Evolutionary conservation across 2,797 vertebrate genomes (phyloP).

Genomic region (Rhabdophis nuchalis): DNA sequence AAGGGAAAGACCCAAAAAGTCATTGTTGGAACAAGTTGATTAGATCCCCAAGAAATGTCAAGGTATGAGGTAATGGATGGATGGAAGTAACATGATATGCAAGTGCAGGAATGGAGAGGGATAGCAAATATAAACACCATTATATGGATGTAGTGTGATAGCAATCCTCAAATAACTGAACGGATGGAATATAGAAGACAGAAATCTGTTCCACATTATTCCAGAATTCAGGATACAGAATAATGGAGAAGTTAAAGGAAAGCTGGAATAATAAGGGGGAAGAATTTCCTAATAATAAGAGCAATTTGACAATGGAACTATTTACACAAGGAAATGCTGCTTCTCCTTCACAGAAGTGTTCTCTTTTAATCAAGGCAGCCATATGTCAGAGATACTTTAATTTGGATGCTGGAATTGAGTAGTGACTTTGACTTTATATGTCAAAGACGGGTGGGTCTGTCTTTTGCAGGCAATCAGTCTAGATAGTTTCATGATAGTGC

Average conservation of each 20-base stretch:
- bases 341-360: background rate
- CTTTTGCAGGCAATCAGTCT: background rate
- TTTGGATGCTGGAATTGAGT: background rate
- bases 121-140: background rate
- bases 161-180: background rate
- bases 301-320: background rate
- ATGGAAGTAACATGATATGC: background rate
- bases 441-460: background rate
- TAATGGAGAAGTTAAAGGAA: background rate
- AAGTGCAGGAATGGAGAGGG: background rate
- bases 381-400: background rate
- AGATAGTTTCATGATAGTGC: conserved; percentile 4
- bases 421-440: background rate
- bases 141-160: background rate
- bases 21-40: background rate
- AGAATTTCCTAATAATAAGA: background rate
- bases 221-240: background rate
- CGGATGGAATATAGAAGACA: background rate
- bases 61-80: background rate
- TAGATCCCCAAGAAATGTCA: background rate
- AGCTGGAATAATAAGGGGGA: background rate
- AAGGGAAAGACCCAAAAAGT: background rate
- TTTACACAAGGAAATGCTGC: background rate
- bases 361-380: background rate
- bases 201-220: background rate